Evolutionary conservation across 1,140 invertebrate genomes (phyloP).

Genomic region (Sitophilus oryzae): DNA sequence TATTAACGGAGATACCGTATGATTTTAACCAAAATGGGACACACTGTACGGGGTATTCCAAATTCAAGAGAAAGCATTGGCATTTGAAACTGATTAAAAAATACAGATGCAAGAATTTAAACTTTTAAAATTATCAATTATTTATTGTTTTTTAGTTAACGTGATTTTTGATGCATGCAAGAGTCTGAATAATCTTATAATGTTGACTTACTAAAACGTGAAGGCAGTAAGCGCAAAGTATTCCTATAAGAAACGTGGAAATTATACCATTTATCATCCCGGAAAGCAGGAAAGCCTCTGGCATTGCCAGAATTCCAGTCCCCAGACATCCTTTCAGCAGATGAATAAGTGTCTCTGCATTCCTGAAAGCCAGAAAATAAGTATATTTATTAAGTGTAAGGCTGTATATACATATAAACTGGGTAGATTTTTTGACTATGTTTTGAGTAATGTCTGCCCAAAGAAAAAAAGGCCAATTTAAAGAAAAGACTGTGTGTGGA

Average conservation of each 20-base stretch:
- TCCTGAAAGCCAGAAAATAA: too few species aligned
- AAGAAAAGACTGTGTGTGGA: too few species aligned
- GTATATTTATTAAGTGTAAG: too few species aligned
- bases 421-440: not conserved
- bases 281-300: conserved; percentile 62
- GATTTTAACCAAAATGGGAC: too few species aligned
- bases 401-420: not conserved
- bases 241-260: conserved; percentile 55
- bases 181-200: too few species aligned
- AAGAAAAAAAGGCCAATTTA: too few species aligned
- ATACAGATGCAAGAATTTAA: conserved; percentile 1
- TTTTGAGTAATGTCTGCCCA: too few species aligned
- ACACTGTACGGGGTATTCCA: too few species aligned
- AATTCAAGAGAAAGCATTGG: too few species aligned
- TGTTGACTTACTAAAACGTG: conserved; percentile 61
- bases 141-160: conserved; percentile 1
- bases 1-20: too few species aligned
- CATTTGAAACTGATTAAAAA: too few species aligned
- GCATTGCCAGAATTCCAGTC: conserved; percentile 71
- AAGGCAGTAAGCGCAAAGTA: conserved; percentile 64
- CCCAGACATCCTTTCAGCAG: conserved; percentile 65
- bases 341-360: conserved; percentile 59
- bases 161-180: too few species aligned
- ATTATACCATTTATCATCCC: conserved; percentile 60
- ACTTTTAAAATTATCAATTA: conserved; percentile 47